Evolutionary conservation across 1,140 invertebrate genomes (phyloP).

Genomic region (Drosophila parvula): DNA sequence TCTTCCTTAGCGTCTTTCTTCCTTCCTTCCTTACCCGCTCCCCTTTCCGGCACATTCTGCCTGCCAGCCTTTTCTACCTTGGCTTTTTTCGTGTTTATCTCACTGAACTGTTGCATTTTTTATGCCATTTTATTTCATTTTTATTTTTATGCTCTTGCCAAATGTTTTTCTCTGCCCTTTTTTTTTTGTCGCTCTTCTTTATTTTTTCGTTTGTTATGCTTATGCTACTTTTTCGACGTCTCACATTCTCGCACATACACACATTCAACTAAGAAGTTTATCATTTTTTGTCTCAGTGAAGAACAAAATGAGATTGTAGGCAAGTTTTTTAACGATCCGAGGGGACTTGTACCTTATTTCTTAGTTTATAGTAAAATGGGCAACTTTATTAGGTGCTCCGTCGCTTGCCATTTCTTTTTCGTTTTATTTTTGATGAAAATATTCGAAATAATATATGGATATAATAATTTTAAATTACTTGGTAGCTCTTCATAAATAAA

Average conservation of each 20-base stretch:
- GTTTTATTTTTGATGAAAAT: background rate
- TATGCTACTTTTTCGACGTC: constrained; percentile 9
- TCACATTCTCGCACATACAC: constrained; percentile 24
- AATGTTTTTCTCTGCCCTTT: constrained; percentile 41
- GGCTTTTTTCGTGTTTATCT: constrained; percentile 63
- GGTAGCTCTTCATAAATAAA: too few species aligned
- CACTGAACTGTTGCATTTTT: constrained; percentile 75
- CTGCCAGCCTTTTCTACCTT: constrained; percentile 26
- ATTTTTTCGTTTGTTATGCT: constrained; percentile 13
- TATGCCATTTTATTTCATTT: constrained; percentile 70
- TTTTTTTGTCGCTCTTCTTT: constrained; percentile 15
- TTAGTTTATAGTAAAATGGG: background rate
- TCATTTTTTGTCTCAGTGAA: constrained; percentile 63
- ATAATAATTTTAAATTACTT: too few species aligned
- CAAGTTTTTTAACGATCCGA: constrained; percentile 3
- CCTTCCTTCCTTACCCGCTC: background rate
- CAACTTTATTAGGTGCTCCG: background rate
- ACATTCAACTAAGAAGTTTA: constrained; percentile 43
- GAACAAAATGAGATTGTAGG: constrained; percentile 4
- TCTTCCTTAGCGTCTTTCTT: constrained; percentile 15
- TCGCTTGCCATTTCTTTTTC: too few species aligned
- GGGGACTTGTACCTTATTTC: constrained; percentile 4
- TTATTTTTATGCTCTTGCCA: constrained; percentile 71
- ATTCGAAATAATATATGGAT: background rate
- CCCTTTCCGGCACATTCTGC: background rate